phyloP scores from a whole-genome alignment of 2,113 vertebrate species.

The Megaceryle torquata region DNA sequence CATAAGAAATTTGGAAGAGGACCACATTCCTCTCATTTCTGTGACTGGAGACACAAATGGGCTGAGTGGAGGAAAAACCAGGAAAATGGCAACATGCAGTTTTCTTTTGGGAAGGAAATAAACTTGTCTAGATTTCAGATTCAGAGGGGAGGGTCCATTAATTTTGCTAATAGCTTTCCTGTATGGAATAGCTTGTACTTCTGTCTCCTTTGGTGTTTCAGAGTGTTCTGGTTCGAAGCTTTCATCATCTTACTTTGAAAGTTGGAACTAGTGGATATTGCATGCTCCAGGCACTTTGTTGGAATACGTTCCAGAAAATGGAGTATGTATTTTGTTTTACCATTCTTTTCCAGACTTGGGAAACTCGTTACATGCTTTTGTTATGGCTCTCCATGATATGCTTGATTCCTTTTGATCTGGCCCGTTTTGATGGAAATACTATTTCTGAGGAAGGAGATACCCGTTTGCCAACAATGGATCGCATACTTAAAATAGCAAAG shows the following conservation, averaged over 20 bases:
- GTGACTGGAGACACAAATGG: background rate
- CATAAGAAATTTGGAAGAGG: background rate
- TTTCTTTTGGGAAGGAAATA: background rate
- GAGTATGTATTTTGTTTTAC: background rate
- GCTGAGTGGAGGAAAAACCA: background rate
- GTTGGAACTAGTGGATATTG: background rate
- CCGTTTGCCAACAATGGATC: constrained; percentile 84
- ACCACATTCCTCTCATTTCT: background rate
- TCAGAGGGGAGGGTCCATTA: background rate
- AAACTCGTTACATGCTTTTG: constrained; percentile 93
- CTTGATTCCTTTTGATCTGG: constrained; percentile 94
- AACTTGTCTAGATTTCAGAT: background rate
- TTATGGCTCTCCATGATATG: constrained; percentile 95
- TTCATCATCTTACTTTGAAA: background rate
- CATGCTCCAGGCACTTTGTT: background rate
- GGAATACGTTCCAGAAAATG: background rate
- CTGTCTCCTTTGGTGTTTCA: background rate
- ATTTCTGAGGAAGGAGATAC: constrained; percentile 43
- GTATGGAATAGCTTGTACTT: background rate
- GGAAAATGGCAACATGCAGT: background rate
- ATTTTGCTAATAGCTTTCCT: background rate
- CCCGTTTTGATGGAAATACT: constrained; percentile 85
- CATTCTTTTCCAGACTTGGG: constrained; percentile 83
- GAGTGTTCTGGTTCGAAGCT: accelerated
- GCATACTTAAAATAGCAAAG: constrained; percentile 86